phyloP scores from a whole-genome alignment of 2,888 invertebrate genomes.

The Hirtodrosophila cameraria region DNA sequence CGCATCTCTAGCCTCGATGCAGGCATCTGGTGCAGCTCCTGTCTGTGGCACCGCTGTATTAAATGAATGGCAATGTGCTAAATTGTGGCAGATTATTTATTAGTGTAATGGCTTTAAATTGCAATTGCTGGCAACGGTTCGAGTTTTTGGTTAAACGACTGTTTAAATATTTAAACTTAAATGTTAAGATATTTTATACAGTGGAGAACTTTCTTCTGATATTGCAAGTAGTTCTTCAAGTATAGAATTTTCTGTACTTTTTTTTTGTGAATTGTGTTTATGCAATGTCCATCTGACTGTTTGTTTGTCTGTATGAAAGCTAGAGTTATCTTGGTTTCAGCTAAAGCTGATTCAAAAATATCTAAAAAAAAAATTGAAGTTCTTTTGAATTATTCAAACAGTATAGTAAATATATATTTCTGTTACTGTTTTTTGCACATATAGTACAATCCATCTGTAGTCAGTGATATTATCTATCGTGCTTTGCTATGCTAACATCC shows the following conservation, averaged over 20 bases:
- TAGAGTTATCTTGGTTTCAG: no score
- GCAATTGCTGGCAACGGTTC: conserved; percentile 19
- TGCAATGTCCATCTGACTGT: no score
- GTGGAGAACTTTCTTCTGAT: not conserved
- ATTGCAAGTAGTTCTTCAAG: no score
- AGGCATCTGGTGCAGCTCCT: conserved; percentile 27
- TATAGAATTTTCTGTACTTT: no score
- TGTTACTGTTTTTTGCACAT: no score
- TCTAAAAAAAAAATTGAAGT: no score
- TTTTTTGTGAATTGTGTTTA: no score
- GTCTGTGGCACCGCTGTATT: conserved; percentile 37
- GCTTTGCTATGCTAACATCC: conserved; percentile 35
- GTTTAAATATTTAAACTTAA: not conserved
- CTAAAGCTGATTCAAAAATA: no score
- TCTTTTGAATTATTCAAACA: no score
- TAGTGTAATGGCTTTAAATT: conserved; percentile 64
- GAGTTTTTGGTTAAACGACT: not conserved
- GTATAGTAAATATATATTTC: no score
- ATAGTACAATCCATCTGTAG: conserved; percentile 9
- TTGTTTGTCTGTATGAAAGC: no score
- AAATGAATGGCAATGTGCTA: conserved; percentile 62
- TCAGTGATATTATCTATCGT: not conserved
- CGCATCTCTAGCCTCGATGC: conserved; percentile 37
- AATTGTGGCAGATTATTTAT: conserved; percentile 66
- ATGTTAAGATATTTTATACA: not conserved